phyloP scores from a whole-genome alignment of 2,113 vertebrate species.

The Malurus alboscapulatus region DNA sequence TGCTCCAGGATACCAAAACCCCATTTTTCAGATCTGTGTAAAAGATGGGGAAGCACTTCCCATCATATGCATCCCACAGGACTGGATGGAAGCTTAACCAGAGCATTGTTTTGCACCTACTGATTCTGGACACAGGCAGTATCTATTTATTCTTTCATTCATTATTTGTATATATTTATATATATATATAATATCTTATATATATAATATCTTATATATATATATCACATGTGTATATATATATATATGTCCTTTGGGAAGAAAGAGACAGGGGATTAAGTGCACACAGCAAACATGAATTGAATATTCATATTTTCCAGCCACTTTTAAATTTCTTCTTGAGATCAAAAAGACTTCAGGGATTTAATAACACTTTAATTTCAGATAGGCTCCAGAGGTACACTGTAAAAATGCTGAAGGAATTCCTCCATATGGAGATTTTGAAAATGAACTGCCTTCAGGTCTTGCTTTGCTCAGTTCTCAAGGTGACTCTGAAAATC shows the following conservation, averaged over 20 bases:
- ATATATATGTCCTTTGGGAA: neutral
- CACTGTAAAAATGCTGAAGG: neutral
- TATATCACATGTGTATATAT: neutral
- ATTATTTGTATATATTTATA: neutral
- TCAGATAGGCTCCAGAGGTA: neutral
- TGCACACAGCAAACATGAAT: neutral
- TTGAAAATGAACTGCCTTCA: neutral
- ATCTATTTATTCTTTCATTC: neutral
- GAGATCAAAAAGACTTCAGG: neutral
- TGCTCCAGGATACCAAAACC: neutral
- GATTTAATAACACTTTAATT: neutral
- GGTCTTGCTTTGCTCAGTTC: neutral
- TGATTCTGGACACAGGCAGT: neutral
- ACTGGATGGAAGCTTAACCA: neutral
- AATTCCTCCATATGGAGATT: neutral
- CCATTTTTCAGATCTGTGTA: neutral
- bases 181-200: too few relatives aligned
- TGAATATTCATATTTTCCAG: neutral
- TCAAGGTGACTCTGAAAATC: constrained; percentile 4
- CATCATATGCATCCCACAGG: neutral
- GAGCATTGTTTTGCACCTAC: neutral
- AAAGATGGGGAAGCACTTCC: neutral
- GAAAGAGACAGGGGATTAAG: neutral
- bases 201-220: neutral
- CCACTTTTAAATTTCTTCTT: neutral